Evolutionary conservation across 2,888 invertebrate species (phyloP).

Genomic region (Laspeyria flexula): DNA sequence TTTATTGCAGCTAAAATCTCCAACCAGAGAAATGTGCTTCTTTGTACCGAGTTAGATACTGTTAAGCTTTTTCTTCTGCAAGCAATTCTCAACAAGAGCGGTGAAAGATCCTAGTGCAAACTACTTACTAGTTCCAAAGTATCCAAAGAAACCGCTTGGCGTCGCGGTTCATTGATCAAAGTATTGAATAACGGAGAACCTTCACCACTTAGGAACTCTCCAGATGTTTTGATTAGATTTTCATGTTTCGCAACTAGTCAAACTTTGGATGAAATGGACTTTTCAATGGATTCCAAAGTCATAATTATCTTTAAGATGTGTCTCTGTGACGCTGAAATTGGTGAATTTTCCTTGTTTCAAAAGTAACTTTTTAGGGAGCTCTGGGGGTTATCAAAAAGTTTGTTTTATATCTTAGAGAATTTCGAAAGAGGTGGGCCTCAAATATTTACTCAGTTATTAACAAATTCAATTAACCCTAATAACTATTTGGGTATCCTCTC

Average conservation of each 20-base stretch:
- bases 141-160: slow-evolving; percentile 50
- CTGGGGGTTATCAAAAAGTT: slow-evolving; percentile 36
- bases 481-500: slow-evolving; percentile 20
- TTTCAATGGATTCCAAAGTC: slow-evolving; percentile 42
- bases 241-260: slow-evolving; percentile 48
- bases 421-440: slow-evolving; percentile 14
- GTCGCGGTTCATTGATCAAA: slow-evolving; percentile 58
- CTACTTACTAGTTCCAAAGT: slow-evolving; percentile 43
- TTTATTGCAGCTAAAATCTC: too few species aligned
- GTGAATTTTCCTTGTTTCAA: slow-evolving; percentile 35
- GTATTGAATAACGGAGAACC: slow-evolving; percentile 50
- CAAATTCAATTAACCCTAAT: slow-evolving; percentile 28
- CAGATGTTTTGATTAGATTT: slow-evolving; percentile 65
- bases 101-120: slow-evolving; percentile 16
- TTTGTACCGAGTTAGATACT: slow-evolving; percentile 3
- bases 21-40: too few species aligned
- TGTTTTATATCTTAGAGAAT: slow-evolving; percentile 29
- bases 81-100: slow-evolving; percentile 21
- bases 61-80: slow-evolving; percentile 20
- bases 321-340: slow-evolving; percentile 33
- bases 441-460: slow-evolving; percentile 23
- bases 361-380: slow-evolving; percentile 28
- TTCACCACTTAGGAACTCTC: slow-evolving; percentile 44
- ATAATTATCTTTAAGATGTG: slow-evolving; percentile 43
- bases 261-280: slow-evolving; percentile 42